A percentile compares a stretch with the other conserved stretches of the same genome.
Evolutionary conservation across 2,888 invertebrate species (phyloP).

Genomic region (Hemaris fuciformis): DNA sequence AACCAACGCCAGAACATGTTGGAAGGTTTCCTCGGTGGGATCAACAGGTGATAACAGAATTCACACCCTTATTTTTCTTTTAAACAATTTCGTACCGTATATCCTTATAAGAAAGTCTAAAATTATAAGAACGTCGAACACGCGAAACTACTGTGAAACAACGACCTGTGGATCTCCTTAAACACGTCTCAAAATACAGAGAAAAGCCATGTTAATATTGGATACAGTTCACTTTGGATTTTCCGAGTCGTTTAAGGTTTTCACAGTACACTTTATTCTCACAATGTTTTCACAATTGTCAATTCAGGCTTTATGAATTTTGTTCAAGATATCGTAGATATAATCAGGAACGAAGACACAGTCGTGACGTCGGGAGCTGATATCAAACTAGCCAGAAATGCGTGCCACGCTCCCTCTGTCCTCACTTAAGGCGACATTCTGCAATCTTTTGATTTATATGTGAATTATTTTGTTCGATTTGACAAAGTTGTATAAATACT

Average conservation of each 20-base stretch:
- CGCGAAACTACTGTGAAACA: conserved; percentile 45
- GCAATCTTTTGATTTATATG: conserved; percentile 34
- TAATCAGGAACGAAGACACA: conserved; percentile 49
- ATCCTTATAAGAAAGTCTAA: conserved; percentile 51
- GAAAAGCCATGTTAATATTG: neutral
- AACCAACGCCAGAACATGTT: conserved; percentile 72
- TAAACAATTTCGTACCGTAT: conserved; percentile 63
- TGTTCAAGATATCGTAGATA: conserved; percentile 45
- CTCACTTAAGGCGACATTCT: conserved; percentile 66
- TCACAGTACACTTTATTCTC: neutral
- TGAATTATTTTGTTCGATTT: neutral
- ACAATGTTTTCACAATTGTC: neutral
- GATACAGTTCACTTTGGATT: neutral
- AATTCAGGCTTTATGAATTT: neutral
- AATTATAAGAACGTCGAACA: conserved; percentile 45
- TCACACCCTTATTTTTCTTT: conserved; percentile 25
- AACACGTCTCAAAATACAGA: conserved; percentile 11
- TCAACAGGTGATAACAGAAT: conserved; percentile 76
- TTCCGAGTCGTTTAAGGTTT: neutral
- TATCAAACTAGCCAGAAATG: conserved; percentile 79
- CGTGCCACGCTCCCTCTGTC: conserved; percentile 74
- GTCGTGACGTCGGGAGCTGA: conserved; percentile 73
- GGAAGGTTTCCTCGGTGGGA: conserved; percentile 54
- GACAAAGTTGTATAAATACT: neutral
- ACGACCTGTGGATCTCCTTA: conserved; percentile 71